A percentile compares a stretch with the other conserved stretches of the same genome.
phyloP scores from a whole-genome alignment of 2,797 vertebrate genomes.

The Otus scops region DNA sequence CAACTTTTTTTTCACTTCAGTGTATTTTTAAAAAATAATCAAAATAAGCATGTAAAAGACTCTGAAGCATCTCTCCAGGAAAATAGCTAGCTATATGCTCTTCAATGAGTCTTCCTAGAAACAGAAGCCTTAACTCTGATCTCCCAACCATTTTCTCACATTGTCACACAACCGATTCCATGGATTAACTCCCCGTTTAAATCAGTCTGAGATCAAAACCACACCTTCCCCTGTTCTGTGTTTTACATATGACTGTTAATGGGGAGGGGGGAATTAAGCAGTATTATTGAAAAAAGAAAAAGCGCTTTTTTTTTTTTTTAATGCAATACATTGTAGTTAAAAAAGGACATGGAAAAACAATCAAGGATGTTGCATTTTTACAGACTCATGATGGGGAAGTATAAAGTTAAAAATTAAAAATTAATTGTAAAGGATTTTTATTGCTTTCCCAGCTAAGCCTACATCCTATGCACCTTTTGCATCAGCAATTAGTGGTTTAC shows the following conservation, averaged over 20 bases:
- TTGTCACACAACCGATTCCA: neutral
- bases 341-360: neutral
- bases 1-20: neutral
- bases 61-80: conserved; percentile 32
- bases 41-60: conserved; percentile 9
- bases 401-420: neutral
- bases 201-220: neutral
- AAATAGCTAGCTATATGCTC: conserved; percentile 4
- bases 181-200: conserved; percentile 1
- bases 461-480: neutral
- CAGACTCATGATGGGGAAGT: neutral
- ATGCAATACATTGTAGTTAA: neutral
- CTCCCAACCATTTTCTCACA: conserved; percentile 1
- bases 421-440: neutral
- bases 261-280: neutral
- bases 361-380: neutral
- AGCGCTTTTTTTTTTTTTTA: neutral
- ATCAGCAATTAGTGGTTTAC: neutral
- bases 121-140: conserved; percentile 36
- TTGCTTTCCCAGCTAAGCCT: neutral
- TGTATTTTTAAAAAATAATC: conserved; percentile 22
- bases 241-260: neutral
- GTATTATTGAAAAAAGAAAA: neutral
- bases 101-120: conserved; percentile 27
- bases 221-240: neutral